phyloP scores from a whole-genome alignment of 2,888 invertebrate species.

The Megamerina dolium region DNA sequence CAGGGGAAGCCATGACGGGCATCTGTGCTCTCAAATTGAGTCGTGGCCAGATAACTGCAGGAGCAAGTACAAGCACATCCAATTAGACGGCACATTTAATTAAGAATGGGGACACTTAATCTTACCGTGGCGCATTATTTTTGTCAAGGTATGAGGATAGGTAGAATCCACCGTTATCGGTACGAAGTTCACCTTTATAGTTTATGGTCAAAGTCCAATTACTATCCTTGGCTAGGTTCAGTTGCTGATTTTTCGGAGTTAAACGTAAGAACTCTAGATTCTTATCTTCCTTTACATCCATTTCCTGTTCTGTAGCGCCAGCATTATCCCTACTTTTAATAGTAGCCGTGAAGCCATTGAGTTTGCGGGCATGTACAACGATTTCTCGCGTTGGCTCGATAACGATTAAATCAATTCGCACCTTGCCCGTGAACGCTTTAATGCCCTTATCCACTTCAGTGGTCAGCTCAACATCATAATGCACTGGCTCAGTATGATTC shows the following conservation, averaged over 20 bases:
- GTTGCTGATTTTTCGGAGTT: slow-evolving; percentile 6
- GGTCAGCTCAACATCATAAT: slow-evolving; percentile 49
- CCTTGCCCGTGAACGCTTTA: slow-evolving; percentile 30
- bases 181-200: slow-evolving; percentile 55
- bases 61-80: not conserved
- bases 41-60: slow-evolving; percentile 53
- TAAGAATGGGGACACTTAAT: no score
- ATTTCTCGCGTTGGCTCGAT: slow-evolving; percentile 22
- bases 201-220: slow-evolving; percentile 53
- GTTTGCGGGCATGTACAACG: slow-evolving; percentile 33
- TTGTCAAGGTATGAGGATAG: slow-evolving; percentile 52
- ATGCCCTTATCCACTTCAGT: slow-evolving; percentile 36
- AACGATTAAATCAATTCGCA: slow-evolving; percentile 30
- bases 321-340: slow-evolving; percentile 19
- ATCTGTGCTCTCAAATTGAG: slow-evolving; percentile 62
- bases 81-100: not conserved
- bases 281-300: slow-evolving; percentile 11
- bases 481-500: slow-evolving; percentile 51
- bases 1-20: slow-evolving; percentile 70
- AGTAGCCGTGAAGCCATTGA: slow-evolving; percentile 23
- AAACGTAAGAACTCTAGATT: slow-evolving; percentile 36
- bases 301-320: slow-evolving; percentile 6
- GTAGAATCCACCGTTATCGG: slow-evolving; percentile 62
- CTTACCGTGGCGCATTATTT: slow-evolving; percentile 27
- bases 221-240: slow-evolving; percentile 29